Base-by-base conservation (phyloP, 2,113 vertebrate genomes). In the Passer domesticus region DNA sequence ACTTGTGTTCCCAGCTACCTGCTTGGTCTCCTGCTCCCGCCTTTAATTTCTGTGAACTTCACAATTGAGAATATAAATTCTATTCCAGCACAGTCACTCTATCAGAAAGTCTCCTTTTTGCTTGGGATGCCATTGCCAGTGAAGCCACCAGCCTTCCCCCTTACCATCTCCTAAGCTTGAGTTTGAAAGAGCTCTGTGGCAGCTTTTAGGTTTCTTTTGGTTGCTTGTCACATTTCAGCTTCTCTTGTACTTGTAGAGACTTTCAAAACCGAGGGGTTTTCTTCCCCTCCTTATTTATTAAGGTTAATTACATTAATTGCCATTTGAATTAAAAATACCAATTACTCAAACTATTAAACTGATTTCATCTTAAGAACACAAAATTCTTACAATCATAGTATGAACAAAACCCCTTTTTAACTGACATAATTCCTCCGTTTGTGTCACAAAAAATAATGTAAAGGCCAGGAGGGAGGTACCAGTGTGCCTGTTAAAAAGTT, bases 401-500 rank as follows among this genome's bases (percentile, higher is more conserved):
- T 27, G 37, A 83, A 66, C n/a, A 75, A 81, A 27, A 44, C 1
- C 7, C 5, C 18, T 74, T 55, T 52, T 46, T 3, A 35, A 27
- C 18, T 55, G 15, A 35, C 3, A 0, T 25, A 35, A 50, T 53
- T 78, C 72, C 33, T 89, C 50, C 35, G 17, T 63, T 33, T 59
- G 10, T 52, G 30, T 82, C 52, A 68, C 31, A 39, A 64, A 67
- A 77, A 73, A 33, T 4, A 75, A 17, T 3, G 9, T 11, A 55
- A 1, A 2, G 0, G 0, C 21, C 60, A 55, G 35, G 58, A 83
- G 37, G n/a, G 59, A 60, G 13, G 43, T 58, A 49, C 15, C 64
- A 87, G 50, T 3, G 7, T 2, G 7, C 12, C 35, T 69, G 17
- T 21, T 59, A 43, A 58, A 72, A 74, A 41, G 13, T 23, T 55